Evolutionary conservation across 2,888 invertebrate genomes (phyloP).

Genomic region (Pegoplata infirma): DNA sequence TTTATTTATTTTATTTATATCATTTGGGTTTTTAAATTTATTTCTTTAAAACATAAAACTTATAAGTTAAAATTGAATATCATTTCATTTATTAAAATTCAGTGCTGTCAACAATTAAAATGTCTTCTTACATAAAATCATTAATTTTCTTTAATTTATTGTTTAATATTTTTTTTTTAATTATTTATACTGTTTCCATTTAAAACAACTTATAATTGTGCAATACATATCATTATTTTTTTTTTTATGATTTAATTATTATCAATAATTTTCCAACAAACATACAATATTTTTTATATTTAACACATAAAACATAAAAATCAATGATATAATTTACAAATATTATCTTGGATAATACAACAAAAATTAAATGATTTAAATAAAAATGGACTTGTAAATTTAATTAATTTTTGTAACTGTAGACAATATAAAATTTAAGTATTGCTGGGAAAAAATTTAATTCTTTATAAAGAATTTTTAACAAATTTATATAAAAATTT

Average conservation of each 20-base stretch:
- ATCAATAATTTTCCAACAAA: constrained; percentile 16
- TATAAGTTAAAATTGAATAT: constrained; percentile 56
- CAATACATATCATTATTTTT: constrained; percentile 29
- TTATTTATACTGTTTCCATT: constrained; percentile 33
- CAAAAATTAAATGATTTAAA: no score
- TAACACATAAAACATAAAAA: constrained; percentile 50
- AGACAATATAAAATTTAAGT: not conserved
- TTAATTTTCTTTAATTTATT: constrained; percentile 45
- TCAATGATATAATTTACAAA: constrained; percentile 53
- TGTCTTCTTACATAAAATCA: constrained; percentile 56
- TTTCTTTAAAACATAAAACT: constrained; percentile 59
- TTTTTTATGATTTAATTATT: constrained; percentile 4
- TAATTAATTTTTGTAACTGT: not conserved
- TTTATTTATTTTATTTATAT: constrained; percentile 40
- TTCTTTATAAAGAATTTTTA: no score
- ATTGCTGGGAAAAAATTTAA: no score
- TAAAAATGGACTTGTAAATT: no score
- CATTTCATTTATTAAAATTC: constrained; percentile 58
- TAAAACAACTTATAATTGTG: constrained; percentile 43
- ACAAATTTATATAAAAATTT: no score
- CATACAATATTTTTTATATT: constrained; percentile 39
- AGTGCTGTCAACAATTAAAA: constrained; percentile 65
- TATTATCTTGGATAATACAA: constrained; percentile 11
- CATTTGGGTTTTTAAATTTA: constrained; percentile 32
- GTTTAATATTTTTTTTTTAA: constrained; percentile 25